phyloP scores from a whole-genome alignment of 1,140 invertebrate genomes.

The Achroia grisella region DNA sequence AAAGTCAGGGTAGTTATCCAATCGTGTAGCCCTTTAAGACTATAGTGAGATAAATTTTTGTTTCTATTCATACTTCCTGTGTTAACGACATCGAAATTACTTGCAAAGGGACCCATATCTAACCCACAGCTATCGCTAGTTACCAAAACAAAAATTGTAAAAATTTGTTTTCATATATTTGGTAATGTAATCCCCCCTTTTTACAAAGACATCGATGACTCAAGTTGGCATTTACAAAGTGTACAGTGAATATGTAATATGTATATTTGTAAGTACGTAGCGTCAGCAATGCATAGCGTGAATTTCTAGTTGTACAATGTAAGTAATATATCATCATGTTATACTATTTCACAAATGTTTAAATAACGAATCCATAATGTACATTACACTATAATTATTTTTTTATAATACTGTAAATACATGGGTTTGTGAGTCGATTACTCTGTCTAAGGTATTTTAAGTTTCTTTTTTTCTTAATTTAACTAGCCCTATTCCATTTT shows the following conservation, averaged over 20 bases:
- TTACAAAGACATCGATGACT: neutral
- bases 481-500: slow-evolving; percentile 5
- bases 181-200: too few relatives aligned
- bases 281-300: neutral
- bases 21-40: too few relatives aligned
- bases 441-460: neutral
- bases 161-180: too few relatives aligned
- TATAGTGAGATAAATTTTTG: too few relatives aligned
- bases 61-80: too few relatives aligned
- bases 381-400: slow-evolving; percentile 5
- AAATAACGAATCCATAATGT: slow-evolving; percentile 2
- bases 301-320: slow-evolving; percentile 1
- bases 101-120: too few relatives aligned
- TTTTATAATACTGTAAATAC: slow-evolving; percentile 4
- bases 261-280: slow-evolving; percentile 6
- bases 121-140: too few relatives aligned
- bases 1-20: too few relatives aligned
- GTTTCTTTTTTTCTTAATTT: neutral
- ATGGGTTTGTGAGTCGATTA: slow-evolving; percentile 1
- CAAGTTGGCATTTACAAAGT: slow-evolving; percentile 22
- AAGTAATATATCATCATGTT: slow-evolving; percentile 12
- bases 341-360: slow-evolving; percentile 10
- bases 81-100: too few relatives aligned
- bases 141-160: too few relatives aligned
- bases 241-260: slow-evolving; percentile 8